A percentile compares a stretch with the other conserved stretches of the same genome.
Conservation (phyloP, 2,888 invertebrate species). For the Gastracanthus pulcherrimus region DNA sequence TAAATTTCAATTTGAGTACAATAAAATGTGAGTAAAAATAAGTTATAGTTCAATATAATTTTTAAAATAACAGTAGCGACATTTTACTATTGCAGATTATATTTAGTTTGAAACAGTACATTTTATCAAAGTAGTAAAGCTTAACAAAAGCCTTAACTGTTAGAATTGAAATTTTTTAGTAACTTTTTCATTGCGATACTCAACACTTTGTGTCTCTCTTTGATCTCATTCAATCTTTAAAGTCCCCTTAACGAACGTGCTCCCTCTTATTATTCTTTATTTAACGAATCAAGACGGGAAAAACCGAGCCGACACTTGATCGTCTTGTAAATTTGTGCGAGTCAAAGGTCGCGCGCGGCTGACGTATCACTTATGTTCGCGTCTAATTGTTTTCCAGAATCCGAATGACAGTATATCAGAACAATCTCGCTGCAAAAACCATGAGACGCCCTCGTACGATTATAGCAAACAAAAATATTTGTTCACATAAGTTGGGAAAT, state of each 20-base stretch:
- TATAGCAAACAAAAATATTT: background rate
- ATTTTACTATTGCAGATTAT: no score
- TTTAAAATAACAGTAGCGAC: no score
- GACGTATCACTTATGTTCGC: constrained; percentile 3
- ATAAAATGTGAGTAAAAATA: no score
- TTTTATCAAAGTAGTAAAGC: background rate
- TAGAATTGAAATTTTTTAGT: constrained; percentile 12
- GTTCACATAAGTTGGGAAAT: background rate
- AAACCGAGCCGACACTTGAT: constrained; percentile 19
- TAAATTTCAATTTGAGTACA: no score
- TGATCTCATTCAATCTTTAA: background rate
- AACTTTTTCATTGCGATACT: background rate
- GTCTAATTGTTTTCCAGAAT: constrained; percentile 38
- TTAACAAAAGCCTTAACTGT: background rate
- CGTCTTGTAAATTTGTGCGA: constrained; percentile 28
- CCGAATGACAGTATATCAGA: background rate
- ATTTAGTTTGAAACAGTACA: no score
- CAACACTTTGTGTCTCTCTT: background rate
- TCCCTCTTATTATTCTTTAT: constrained; percentile 7
- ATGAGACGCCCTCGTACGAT: background rate
- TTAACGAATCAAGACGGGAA: constrained; percentile 33
- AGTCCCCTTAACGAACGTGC: background rate
- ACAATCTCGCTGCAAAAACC: background rate
- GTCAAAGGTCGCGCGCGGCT: constrained; percentile 27
- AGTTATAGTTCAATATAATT: no score